Percentiles rank a stretch among this genome's conserved stretches.
Evolutionary conservation across 1,140 invertebrate species (phyloP).

Genomic region (Agrypnia vestita): DNA sequence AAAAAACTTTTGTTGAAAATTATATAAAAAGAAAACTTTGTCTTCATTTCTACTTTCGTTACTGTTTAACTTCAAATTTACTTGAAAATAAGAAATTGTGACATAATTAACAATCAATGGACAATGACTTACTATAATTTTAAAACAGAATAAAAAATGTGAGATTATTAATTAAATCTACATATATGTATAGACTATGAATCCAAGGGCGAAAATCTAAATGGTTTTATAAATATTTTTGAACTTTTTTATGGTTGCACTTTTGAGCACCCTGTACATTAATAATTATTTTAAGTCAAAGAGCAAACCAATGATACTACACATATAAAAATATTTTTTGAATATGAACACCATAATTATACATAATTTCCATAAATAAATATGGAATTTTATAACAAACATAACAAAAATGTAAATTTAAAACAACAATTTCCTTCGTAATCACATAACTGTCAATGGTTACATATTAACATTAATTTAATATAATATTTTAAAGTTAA

Average conservation of each 20-base stretch:
- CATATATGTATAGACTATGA: neutral
- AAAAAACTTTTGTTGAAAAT: too few species aligned
- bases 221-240: neutral
- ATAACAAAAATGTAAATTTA: slow-evolving; percentile 10
- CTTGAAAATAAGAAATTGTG: too few species aligned
- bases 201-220: neutral
- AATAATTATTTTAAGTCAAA: neutral
- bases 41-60: too few species aligned
- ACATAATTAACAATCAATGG: too few species aligned
- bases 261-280: neutral
- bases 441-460: neutral
- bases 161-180: neutral
- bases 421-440: neutral
- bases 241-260: neutral
- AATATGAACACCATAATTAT: neutral
- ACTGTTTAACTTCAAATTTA: too few species aligned
- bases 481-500: too few species aligned
- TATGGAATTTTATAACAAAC: slow-evolving; percentile 6
- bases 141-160: too few species aligned
- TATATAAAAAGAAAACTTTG: too few species aligned
- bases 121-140: too few species aligned
- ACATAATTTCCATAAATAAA: slow-evolving; percentile 4
- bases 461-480: neutral
- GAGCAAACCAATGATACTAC: neutral
- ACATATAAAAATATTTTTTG: slow-evolving; percentile 4